Base-by-base conservation (phyloP, 1,140 invertebrate genomes). In the Melitaea cinxia region DNA sequence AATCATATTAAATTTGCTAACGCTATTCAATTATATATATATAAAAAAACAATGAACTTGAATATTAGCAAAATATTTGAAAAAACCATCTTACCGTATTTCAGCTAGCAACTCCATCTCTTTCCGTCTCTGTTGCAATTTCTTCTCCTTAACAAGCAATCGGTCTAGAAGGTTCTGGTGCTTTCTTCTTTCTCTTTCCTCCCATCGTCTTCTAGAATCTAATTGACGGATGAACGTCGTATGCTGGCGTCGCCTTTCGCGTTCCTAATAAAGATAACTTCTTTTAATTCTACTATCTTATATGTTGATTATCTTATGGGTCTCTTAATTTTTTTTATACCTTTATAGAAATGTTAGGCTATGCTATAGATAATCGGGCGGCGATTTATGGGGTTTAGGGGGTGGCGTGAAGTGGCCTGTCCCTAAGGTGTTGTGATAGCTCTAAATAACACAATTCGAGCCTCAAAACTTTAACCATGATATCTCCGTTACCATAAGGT, bases 201-300 rank as follows among this genome's bases (percentile, higher is more conserved):
- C 97, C 88, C 96, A 95, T 70, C 95, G 94, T 61, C 97, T 94
- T 2, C 97, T 93, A 53, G 94, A 93, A 78, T 98, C 97, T 55
- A 98, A 80, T 39, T 97, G 96, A 24, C 97, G 95, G 15, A 99
- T 95, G 33, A 98, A 91, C 0, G 96, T 93, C 91, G 97, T 96
- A 83, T 98, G 97, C 83, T 98, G 97, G 37, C 97, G 92, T 77
- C 97, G 92, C 80, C 98, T 93, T 87, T 99, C 98, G 52, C 96
- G 92, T 86, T 98, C 98, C 97, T 98, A 77, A 10, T 60, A 2
- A 42, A 42, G 17, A 15, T 19, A 45, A 19, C 17, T n/a, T 14
- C 0, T 6, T n/a, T n/a, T 39, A 3, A 6, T 37, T n/a, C 3
- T 33, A 33, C 7, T 9, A 33, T n/a, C n/a, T 1, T 28, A 28